Evolutionary conservation across 2,888 invertebrate genomes (phyloP).

Genomic region (Dendrolimus pini): DNA sequence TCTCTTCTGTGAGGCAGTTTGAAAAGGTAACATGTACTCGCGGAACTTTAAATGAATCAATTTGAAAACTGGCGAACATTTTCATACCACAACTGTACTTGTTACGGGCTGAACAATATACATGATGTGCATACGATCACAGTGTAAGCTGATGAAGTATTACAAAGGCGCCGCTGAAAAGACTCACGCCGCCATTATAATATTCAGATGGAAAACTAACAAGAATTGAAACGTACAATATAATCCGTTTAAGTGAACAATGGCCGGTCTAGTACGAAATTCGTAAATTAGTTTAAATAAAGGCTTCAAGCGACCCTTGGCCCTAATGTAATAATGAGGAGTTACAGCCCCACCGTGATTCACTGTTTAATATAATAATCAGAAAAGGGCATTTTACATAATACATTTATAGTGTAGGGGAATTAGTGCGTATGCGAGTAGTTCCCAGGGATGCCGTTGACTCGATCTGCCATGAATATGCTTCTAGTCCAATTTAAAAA

Average conservation of each 20-base stretch:
- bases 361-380: not conserved
- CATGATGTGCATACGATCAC: no score
- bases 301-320: not conserved
- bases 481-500: no score
- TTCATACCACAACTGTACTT: no score
- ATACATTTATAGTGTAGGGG: not conserved
- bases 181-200: not conserved
- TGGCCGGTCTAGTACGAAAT: not conserved
- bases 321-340: not conserved
- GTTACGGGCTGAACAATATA: no score
- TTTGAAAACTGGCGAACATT: no score
- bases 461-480: no score
- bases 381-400: not conserved
- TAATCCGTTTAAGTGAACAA: not conserved
- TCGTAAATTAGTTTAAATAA: not conserved
- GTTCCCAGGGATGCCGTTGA: no score
- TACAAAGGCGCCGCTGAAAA: not conserved
- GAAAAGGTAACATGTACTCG: no score
- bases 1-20: no score
- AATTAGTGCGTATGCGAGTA: no score
- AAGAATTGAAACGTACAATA: not conserved
- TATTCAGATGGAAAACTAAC: not conserved
- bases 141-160: no score
- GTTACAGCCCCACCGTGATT: not conserved
- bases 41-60: no score